Conservation (phyloP, 1,140 invertebrate genomes). For the Steinernema khuongi region DNA sequence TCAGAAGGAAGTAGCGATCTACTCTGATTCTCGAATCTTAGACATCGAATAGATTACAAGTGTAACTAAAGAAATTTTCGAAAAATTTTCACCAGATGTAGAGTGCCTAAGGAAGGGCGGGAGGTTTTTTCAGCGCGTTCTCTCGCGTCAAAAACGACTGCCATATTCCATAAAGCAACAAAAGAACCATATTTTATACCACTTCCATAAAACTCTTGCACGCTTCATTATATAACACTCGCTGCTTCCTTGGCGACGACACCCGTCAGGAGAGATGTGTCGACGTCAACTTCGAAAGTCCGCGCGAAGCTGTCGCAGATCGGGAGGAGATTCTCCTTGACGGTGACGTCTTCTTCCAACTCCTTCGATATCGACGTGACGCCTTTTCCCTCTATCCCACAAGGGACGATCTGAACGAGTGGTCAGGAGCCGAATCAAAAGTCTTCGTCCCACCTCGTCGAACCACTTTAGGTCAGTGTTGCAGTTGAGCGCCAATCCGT, state of each 20-base stretch:
- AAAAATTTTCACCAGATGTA: no score
- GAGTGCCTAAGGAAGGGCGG: no score
- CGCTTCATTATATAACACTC: no score
- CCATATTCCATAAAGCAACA: no score
- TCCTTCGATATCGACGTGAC: conserved; percentile 84
- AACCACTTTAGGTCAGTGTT: conserved; percentile 86
- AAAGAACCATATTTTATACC: no score
- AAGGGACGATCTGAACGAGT: conserved; percentile 90
- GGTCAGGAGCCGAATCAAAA: conserved; percentile 70
- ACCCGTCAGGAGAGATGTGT: background rate
- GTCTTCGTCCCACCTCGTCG: conserved; percentile 85
- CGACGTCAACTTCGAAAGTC: conserved; percentile 55
- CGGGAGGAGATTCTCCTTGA: conserved; percentile 59
- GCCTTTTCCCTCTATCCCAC: conserved; percentile 84
- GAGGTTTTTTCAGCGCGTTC: no score
- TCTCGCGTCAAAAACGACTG: no score
- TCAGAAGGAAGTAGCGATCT: no score
- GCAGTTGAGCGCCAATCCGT: conserved; percentile 90
- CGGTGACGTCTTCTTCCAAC: conserved; percentile 62
- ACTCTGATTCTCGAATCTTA: no score
- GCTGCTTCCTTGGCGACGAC: background rate
- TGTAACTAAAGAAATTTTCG: no score
- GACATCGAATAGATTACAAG: no score
- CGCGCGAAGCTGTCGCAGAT: conserved; percentile 61
- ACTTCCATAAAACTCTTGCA: no score